phyloP scores from a whole-genome alignment of 2,888 invertebrate genomes.

The Taphrorychus bicolor region DNA sequence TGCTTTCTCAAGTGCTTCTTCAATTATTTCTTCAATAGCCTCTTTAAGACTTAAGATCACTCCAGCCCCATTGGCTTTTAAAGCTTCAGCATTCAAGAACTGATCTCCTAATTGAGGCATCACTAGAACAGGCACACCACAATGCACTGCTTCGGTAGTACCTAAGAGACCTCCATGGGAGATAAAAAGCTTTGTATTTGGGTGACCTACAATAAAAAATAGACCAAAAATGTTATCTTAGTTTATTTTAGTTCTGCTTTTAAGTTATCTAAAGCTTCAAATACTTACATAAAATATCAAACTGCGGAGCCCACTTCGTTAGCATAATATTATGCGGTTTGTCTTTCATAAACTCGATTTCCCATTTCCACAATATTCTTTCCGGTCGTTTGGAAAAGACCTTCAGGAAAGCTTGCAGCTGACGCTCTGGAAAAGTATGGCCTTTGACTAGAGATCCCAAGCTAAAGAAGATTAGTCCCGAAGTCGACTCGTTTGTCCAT shows the following conservation, averaged over 20 bases:
- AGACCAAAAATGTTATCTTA: no score
- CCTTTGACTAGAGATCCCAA: slow-evolving; percentile 77
- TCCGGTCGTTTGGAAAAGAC: slow-evolving; percentile 70
- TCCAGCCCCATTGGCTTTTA: slow-evolving; percentile 68
- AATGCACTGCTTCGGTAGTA: slow-evolving; percentile 72
- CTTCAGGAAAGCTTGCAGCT: slow-evolving; percentile 66
- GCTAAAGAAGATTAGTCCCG: slow-evolving; percentile 77
- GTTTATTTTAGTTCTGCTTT: neutral
- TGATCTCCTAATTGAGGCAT: slow-evolving; percentile 78
- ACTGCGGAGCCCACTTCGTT: slow-evolving; percentile 76
- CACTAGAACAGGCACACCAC: slow-evolving; percentile 70
- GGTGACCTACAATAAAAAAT: slow-evolving; percentile 68
- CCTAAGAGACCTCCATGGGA: slow-evolving; percentile 74
- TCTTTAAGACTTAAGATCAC: slow-evolving; percentile 65
- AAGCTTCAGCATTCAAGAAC: slow-evolving; percentile 68
- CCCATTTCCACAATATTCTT: slow-evolving; percentile 81
- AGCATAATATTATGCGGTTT: slow-evolving; percentile 69
- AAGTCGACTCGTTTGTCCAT: slow-evolving; percentile 69
- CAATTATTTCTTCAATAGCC: slow-evolving; percentile 65
- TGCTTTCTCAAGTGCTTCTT: slow-evolving; percentile 65
- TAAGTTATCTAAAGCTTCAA: no score
- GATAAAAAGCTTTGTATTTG: slow-evolving; percentile 71
- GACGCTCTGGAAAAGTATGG: slow-evolving; percentile 67
- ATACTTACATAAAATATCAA: slow-evolving; percentile 79
- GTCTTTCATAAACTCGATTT: slow-evolving; percentile 64